These are phyloP conservation scores for Pristionchus arcanus DNA, from an alignment of 2,888 invertebrate genomes.

Conservation along the genomic window DNA sequence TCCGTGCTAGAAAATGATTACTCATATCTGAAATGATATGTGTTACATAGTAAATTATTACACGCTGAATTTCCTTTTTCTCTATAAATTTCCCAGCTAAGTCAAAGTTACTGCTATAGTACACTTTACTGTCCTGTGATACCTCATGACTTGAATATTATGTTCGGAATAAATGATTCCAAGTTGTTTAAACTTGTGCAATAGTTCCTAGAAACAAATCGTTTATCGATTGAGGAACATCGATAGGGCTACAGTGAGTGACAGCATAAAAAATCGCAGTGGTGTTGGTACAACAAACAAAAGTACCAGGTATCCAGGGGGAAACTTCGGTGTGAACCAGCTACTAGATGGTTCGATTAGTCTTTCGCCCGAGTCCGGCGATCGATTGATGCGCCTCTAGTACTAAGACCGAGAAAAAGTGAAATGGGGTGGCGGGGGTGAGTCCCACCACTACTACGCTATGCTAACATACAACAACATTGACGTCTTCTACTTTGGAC, in stretches of 20 bases:
- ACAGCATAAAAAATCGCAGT: background rate
- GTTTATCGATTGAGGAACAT: background rate
- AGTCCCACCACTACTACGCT: too few relatives aligned
- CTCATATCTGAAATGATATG: constrained; percentile 41
- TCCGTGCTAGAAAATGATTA: background rate
- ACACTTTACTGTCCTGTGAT: constrained; percentile 14
- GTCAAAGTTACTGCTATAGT: background rate
- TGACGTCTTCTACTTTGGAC: too few relatives aligned
- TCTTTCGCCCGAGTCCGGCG: too few relatives aligned
- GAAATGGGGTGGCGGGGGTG: too few relatives aligned
- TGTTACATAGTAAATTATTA: constrained; percentile 40
- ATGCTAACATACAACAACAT: too few relatives aligned
- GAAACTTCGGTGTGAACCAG: constrained; percentile 16
- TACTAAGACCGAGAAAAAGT: background rate
- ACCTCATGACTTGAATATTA: constrained; percentile 2
- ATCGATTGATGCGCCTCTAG: too few relatives aligned
- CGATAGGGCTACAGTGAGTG: background rate
- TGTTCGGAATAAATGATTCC: background rate
- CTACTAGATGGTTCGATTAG: background rate
- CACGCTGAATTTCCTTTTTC: background rate
- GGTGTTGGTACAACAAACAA: background rate
- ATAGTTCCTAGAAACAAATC: background rate
- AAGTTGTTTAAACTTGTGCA: background rate
- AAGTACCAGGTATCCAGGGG: too few relatives aligned
- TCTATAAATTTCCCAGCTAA: background rate